phyloP scores from a whole-genome alignment of 2,797 vertebrate species.

The Rhinatrema bivittatum region DNA sequence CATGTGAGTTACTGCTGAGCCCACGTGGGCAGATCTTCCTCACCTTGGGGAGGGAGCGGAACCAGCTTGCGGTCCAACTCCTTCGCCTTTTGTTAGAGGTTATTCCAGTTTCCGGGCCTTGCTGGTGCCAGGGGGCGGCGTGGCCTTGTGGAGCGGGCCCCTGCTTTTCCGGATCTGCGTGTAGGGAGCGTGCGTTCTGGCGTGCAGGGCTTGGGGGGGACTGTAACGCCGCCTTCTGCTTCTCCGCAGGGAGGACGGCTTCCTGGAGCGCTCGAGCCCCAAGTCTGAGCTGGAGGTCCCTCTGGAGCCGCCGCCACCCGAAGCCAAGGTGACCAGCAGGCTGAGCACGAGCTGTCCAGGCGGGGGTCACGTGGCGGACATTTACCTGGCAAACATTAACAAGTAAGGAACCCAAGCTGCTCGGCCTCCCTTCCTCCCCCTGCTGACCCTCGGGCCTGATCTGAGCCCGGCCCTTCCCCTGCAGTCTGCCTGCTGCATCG shows the following conservation, averaged over 20 bases:
- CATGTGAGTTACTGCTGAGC: conserved; percentile 60
- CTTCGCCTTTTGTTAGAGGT: background rate
- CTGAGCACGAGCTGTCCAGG: conserved; percentile 83
- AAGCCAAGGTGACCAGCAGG: conserved; percentile 85
- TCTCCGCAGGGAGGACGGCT: conserved; percentile 59
- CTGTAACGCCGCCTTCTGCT: too few species aligned
- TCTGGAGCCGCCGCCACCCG: conserved; percentile 63
- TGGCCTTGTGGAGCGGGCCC: too few species aligned
- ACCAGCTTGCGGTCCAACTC: background rate
- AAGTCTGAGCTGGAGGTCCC: conserved; percentile 79
- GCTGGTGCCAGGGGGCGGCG: too few species aligned
- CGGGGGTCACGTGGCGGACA: conserved; percentile 90
- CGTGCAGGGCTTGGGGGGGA: too few species aligned
- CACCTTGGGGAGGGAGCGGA: background rate
- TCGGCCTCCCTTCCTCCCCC: background rate
- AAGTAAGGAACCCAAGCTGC: conserved; percentile 79
- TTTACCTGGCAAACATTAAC: conserved; percentile 97
- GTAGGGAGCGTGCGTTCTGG: too few species aligned
- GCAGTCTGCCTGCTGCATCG: too few species aligned
- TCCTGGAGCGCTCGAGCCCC: conserved; percentile 80
- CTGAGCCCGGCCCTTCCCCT: conserved; percentile 4
- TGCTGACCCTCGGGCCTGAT: background rate
- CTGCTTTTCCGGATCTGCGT: too few species aligned
- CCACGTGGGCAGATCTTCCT: too few species aligned
- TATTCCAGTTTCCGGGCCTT: too few species aligned